A percentile compares a stretch with the other conserved stretches of the same genome.
These are phyloP conservation scores for Bubo bubo DNA, from an alignment of 2,113 vertebrate species.

Conservation along the genomic window DNA sequence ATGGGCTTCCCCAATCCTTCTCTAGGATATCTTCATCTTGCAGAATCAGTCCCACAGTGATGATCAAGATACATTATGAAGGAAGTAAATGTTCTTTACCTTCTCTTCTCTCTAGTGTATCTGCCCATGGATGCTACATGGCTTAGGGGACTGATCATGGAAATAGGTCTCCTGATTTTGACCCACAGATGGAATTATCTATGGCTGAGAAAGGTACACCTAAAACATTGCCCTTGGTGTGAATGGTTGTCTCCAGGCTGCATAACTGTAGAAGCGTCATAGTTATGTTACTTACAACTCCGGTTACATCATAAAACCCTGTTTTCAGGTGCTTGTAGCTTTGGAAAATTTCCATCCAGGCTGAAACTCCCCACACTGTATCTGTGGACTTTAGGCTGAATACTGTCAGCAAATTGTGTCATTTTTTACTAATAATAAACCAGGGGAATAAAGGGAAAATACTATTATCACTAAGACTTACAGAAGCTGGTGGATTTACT, in stretches of 20 bases:
- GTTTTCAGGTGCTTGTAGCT: not conserved
- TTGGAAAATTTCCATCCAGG: not conserved
- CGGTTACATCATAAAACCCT: not conserved
- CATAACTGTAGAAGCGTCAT: not conserved
- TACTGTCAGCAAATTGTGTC: not conserved
- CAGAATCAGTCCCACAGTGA: not conserved
- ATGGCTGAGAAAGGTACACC: not conserved
- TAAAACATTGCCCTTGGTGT: fast-evolving
- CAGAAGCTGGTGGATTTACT: not conserved
- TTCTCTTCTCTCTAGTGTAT: not conserved
- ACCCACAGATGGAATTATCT: not conserved
- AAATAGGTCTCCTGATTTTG: not conserved
- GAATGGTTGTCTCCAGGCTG: not conserved
- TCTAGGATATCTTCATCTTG: not conserved
- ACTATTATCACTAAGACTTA: not conserved
- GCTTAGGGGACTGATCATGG: not conserved
- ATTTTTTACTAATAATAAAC: not conserved
- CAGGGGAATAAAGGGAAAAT: not conserved
- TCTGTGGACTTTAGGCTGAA: not conserved
- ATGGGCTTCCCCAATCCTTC: not conserved
- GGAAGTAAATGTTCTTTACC: not conserved
- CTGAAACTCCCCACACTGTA: not conserved
- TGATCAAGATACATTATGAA: not conserved
- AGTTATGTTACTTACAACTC: not conserved
- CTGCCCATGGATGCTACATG: not conserved